Base-by-base conservation (phyloP, 2,113 vertebrate genomes). In the Electrona antarctica region DNA sequence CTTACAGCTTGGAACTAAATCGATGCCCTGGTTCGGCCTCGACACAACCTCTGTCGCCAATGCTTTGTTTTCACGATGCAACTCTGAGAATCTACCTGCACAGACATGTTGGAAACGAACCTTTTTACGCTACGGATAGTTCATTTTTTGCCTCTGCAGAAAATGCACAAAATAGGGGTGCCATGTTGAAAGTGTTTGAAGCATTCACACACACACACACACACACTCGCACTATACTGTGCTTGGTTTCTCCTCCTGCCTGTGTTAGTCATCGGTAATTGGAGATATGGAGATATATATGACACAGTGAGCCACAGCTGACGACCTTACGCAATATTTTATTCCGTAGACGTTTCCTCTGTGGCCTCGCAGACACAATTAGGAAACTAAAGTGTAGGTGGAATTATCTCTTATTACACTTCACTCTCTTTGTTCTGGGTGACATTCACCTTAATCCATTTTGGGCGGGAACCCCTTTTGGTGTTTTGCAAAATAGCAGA, bases 331-430 rank as follows among this genome's bases (percentile, higher is more conserved):
- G 74, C 13, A 1, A 12, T 13, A 60, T 73, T 5, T 7, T 15
- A 64, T 79, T 29, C 29, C 21, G 70, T 48, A 48, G 72, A 73
- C 51, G 8, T 33, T 67, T 49, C 51, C 12, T 60, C 13, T 14
- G 41, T 12, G 3, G 1, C 47, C 59, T 55, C 75, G 67, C 68
- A 5, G 60, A 41, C 9, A 1, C 56, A 74, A 75, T 75, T 71
- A 55, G 61, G 57, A 62, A 64, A 7, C 6, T 8, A 46, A 63
- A 12, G 12, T 47, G 62, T 49, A 61, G 0, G 54, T 28, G 21
- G 21, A 21, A 1, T 15, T 48, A 67, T 56, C 3, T 6, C 6
- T 15, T 56, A 2, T 54, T 54, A 54, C 52, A 54, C 12, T 8
- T 45, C 50, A 45, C 33, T 67, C 11, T 67, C 11, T 67, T 6